Evolutionary conservation across 2,113 vertebrate genomes (phyloP).

Genomic region (Calyptomena viridis): DNA sequence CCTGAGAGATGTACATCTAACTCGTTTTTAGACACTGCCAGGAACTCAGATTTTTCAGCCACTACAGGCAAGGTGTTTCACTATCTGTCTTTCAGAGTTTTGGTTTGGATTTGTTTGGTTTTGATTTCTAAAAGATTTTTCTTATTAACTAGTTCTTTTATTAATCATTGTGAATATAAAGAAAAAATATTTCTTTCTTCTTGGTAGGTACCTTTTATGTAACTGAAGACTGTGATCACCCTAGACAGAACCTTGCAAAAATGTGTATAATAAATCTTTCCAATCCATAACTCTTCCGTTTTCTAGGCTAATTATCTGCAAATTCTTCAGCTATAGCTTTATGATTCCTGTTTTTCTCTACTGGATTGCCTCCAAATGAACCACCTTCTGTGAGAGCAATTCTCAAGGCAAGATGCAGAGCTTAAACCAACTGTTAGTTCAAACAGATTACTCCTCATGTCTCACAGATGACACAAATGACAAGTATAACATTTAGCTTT

Average conservation of each 20-base stretch:
- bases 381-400: not conserved
- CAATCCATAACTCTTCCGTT: not conserved
- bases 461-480: not conserved
- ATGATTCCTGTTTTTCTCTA: not conserved
- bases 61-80: not conserved
- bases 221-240: not conserved
- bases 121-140: not conserved
- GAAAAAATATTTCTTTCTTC: not conserved
- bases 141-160: not conserved
- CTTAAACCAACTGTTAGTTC: not conserved
- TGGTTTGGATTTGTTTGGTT: not conserved
- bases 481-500: not conserved
- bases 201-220: not conserved
- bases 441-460: not conserved
- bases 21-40: not conserved
- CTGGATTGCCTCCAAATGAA: conserved; percentile 7
- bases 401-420: not conserved
- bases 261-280: not conserved
- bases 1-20: not conserved
- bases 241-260: not conserved
- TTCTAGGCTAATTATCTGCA: not conserved
- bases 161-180: not conserved
- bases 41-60: not conserved
- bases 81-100: not conserved
- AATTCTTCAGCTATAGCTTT: not conserved